Conservation (phyloP, 2,888 invertebrate genomes). For the Agrochola lychnidis region DNA sequence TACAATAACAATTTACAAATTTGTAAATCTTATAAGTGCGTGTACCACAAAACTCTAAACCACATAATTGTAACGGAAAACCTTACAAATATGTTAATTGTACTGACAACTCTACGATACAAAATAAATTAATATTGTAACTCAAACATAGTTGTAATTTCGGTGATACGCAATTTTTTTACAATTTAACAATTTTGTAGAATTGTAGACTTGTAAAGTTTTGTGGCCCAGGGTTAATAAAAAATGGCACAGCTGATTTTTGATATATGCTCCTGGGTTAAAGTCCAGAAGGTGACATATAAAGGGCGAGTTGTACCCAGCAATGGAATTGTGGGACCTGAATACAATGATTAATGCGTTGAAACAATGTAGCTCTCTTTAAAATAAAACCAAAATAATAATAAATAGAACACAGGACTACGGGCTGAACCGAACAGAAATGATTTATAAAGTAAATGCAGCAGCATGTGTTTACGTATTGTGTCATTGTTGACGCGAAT, state of each 20-base stretch:
- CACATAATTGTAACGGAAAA: too few species aligned
- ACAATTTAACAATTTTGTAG: too few species aligned
- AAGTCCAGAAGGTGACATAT: neutral
- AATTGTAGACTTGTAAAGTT: too few species aligned
- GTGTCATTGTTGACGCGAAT: constrained; percentile 9
- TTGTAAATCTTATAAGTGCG: too few species aligned
- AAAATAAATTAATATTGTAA: too few species aligned
- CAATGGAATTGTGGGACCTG: neutral
- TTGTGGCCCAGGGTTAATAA: too few species aligned
- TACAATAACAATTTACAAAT: too few species aligned
- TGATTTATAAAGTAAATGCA: constrained; percentile 4
- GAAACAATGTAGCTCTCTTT: neutral
- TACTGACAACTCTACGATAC: too few species aligned
- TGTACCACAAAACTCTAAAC: too few species aligned
- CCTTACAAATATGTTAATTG: too few species aligned
- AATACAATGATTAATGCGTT: neutral
- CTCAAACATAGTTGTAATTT: too few species aligned
- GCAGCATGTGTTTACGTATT: constrained; percentile 23
- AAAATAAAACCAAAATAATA: neutral
- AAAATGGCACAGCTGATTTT: neutral
- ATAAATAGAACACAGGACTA: neutral
- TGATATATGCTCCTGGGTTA: neutral
- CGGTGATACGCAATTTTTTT: too few species aligned
- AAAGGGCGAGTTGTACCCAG: neutral
- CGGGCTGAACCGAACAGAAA: neutral